phyloP scores from a whole-genome alignment of 2,113 vertebrate genomes.

The Spermophilus dauricus region DNA sequence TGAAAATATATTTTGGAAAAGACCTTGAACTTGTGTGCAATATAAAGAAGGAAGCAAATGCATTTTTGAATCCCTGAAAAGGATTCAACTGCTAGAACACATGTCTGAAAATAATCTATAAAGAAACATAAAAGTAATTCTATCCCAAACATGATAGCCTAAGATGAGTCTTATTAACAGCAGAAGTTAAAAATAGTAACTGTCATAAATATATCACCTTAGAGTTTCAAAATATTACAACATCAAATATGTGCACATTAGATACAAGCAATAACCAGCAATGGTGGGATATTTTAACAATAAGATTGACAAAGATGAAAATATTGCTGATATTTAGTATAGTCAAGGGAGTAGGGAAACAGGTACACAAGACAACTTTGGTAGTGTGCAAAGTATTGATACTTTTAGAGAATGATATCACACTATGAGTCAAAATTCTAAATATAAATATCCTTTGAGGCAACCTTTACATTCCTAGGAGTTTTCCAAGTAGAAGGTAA shows the following conservation, averaged over 20 bases:
- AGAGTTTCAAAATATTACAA: neutral
- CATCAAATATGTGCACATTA: neutral
- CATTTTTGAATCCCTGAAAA: slow-evolving; percentile 41
- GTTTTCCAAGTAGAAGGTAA: too few relatives aligned
- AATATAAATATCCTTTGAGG: neutral
- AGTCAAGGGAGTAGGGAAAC: neutral
- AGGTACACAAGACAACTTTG: neutral
- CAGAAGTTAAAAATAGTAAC: neutral
- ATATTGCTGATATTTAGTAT: neutral
- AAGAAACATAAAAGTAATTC: neutral
- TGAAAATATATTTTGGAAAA: slow-evolving; percentile 23
- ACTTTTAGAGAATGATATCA: neutral
- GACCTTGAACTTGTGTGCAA: slow-evolving; percentile 56
- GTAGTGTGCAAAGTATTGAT: neutral
- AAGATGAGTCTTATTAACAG: neutral
- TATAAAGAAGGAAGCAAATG: slow-evolving; percentile 35
- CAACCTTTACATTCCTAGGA: neutral
- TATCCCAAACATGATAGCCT: neutral
- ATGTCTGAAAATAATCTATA: neutral
- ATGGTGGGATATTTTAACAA: neutral
- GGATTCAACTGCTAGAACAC: neutral
- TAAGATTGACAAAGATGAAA: neutral
- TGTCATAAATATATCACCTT: neutral
- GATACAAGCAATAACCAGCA: neutral
- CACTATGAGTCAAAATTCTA: neutral